A percentile compares a stretch with the other conserved stretches of the same genome.
Conservation (phyloP, 2,888 invertebrate genomes). For the Resseliella maxima region DNA sequence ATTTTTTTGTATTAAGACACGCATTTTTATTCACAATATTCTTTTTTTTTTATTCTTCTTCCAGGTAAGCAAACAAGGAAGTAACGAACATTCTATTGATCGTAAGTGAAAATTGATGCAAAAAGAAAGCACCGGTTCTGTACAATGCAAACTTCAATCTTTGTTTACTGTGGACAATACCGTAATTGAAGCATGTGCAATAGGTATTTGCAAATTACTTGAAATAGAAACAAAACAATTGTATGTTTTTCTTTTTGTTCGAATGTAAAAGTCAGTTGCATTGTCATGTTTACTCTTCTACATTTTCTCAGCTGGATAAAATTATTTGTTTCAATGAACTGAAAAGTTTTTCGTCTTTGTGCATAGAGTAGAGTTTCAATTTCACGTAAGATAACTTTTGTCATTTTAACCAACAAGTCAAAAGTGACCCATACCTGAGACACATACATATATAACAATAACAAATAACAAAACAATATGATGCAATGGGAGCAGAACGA, state of each 20-base stretch:
- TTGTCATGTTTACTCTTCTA: background rate
- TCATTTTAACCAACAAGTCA: background rate
- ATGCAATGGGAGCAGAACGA: conserved; percentile 45
- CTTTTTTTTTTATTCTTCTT: background rate
- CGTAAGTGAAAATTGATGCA: background rate
- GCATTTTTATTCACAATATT: background rate
- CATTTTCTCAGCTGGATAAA: conserved; percentile 11
- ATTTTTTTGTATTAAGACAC: background rate
- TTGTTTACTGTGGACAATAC: background rate
- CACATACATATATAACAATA: background rate
- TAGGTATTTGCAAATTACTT: conserved; percentile 12
- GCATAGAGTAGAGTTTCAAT: conserved; percentile 6
- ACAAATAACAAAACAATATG: conserved; percentile 18
- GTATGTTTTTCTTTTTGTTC: background rate
- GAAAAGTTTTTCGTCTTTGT: background rate
- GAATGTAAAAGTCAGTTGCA: background rate
- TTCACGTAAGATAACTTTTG: background rate
- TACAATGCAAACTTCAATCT: background rate
- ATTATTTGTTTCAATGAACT: background rate
- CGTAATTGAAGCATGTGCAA: conserved; percentile 40
- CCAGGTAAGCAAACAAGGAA: conserved; percentile 46
- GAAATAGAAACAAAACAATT: conserved; percentile 1
- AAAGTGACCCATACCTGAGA: conserved; percentile 35
- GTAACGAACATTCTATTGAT: conserved; percentile 33
- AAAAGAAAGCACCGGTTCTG: conserved; percentile 9